phyloP scores from a whole-genome alignment of 2,888 invertebrate genomes.

The Pollenia labialis region DNA sequence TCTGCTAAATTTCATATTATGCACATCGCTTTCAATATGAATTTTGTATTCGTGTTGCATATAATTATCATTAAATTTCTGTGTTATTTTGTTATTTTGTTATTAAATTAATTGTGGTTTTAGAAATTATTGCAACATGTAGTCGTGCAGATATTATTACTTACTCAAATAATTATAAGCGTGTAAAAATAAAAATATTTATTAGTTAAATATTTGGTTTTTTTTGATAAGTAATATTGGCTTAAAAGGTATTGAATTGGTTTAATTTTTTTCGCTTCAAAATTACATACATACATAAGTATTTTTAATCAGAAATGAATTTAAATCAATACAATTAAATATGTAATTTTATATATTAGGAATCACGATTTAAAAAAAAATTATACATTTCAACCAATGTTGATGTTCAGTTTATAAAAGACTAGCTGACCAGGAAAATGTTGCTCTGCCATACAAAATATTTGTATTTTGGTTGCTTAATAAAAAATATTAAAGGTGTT shows the following conservation, averaged over 20 bases:
- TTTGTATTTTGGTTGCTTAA: too few species aligned
- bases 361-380: too few species aligned
- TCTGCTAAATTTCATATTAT: conserved; percentile 7
- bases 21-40: background rate
- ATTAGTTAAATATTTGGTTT: conserved; percentile 38
- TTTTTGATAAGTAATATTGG: conserved; percentile 20
- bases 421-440: too few species aligned
- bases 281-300: background rate
- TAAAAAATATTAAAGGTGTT: too few species aligned
- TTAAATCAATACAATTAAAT: background rate
- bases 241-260: conserved; percentile 31
- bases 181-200: background rate
- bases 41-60: conserved; percentile 40
- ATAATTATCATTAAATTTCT: conserved; percentile 52
- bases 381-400: too few species aligned
- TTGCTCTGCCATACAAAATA: too few species aligned
- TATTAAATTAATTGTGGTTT: conserved; percentile 59
- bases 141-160: background rate
- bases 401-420: too few species aligned
- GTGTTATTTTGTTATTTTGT: conserved; percentile 60
- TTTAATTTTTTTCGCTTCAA: background rate
- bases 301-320: background rate
- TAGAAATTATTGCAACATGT: conserved; percentile 40
- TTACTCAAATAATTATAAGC: background rate
- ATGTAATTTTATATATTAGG: background rate